Evolutionary conservation across 1,140 invertebrate genomes (phyloP).

Genomic region (Centruroides sculpturatus): DNA sequence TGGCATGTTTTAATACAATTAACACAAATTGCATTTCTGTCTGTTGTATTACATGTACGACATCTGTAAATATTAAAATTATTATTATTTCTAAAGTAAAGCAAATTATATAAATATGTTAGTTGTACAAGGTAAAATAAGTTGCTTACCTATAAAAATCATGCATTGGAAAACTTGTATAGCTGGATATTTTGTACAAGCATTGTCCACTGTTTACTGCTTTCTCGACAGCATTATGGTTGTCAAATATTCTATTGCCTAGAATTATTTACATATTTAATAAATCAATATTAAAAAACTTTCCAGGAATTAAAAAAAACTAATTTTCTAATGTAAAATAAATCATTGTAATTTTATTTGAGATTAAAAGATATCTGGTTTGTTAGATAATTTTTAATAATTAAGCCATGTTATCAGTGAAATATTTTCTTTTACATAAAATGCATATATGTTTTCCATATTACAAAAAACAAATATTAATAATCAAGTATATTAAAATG

Average conservation of each 20-base stretch:
- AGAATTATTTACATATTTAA: constrained; percentile 16
- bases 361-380: too few relatives aligned
- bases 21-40: constrained; percentile 96
- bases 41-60: constrained; percentile 97
- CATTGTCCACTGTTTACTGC: constrained; percentile 93
- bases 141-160: constrained; percentile 77
- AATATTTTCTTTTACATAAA: too few relatives aligned
- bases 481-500: too few relatives aligned
- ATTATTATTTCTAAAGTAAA: not conserved
- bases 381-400: too few relatives aligned
- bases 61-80: constrained; percentile 39
- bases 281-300: not conserved
- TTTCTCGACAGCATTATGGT: constrained; percentile 95
- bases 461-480: too few relatives aligned
- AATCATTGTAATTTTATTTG: too few relatives aligned
- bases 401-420: too few relatives aligned
- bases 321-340: too few relatives aligned
- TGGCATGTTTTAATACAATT: constrained; percentile 99
- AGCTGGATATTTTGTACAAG: constrained; percentile 97
- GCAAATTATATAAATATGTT: too few relatives aligned
- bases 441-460: too few relatives aligned
- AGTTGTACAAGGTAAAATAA: not conserved
- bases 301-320: too few relatives aligned
- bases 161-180: constrained; percentile 99
- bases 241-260: constrained; percentile 96